Base-by-base conservation (phyloP, 1,140 invertebrate species). In the Drosophila triauraria region DNA sequence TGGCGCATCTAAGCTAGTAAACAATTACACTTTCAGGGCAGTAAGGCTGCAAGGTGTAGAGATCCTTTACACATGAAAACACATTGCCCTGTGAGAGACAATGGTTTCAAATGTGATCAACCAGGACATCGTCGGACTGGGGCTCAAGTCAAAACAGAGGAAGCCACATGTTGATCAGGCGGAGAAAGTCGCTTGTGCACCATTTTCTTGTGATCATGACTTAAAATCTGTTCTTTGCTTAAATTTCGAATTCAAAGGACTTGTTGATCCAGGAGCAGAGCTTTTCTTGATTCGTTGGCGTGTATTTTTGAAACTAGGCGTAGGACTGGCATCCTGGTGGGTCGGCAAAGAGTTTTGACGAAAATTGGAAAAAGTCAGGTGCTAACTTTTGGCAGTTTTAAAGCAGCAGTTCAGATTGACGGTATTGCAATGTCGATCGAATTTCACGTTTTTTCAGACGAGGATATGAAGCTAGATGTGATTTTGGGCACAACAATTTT, bases 401-500 rank as follows among this genome's bases (percentile, higher is more conserved):
- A 35, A 35, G 32, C 32, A 35, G 8, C 9, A 10, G 32, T 35
- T 8, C 8, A 35, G 9, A 35, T 35, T 35, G 32, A 35, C 9
- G 32, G 9, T 9, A 35, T 35, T 9, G 2, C 32, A 35, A 35
- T 35, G 32, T 35, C 32, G 8, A 35, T 35, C 9, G 32, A 32
- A 32, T 32, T 32, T 10, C 2, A 32, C 32, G 27, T 75, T 0
- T 38, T 70, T 35, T 1, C 38, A 10, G 67, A 76, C 27, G 53
- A 64, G 5, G 53, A 76, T 12, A 71, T 63, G 30, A 20, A 43
- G n/a, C 63, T 51, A 12, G 30, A 70, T 6, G 44, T 54, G 13
- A 59, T 65, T 40, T 54, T 77, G 35, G 60, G 46, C 13, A 72
- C 13, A 23, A 65, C 32, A 10, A 48, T 77, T 27, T 17, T 67